Evolutionary conservation across 2,888 invertebrate species (phyloP), one percentile per base, ranked within the genome.

Genomic region (Ectobius pallidus): DNA sequence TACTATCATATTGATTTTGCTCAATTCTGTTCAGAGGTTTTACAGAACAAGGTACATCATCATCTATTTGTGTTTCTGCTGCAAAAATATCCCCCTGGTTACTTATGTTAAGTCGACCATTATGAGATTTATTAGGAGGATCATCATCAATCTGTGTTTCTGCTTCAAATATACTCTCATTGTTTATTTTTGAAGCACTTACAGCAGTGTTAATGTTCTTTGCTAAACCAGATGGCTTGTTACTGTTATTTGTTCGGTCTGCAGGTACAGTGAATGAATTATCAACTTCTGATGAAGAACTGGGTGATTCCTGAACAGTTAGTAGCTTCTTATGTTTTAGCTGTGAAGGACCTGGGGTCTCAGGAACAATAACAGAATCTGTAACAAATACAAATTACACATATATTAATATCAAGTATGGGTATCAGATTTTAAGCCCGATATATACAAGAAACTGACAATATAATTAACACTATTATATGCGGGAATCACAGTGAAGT

Each of bases 311-410:
- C 7, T 9, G 14, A 58, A 58, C n/a, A 58, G 32, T 32, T 1
- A 58, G 2, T 16, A 30, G 25, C 22, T 16, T 58, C n/a, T 30
- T 58, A 6, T 7, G 27, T 7, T 58, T 58, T 14, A n/a, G 4
- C 14, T 25, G 11, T 3, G 58, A 30, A 3, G 32, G 58, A 30
- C n/a, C 58, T n/a, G 58, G 58, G 2, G 58, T 58, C 30, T 58
- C 58, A 30, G 58, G 58, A 16, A 58, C 58, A 32, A 58, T 58
- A 16, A 58, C 58, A n/a, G 58, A 14, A 30, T 30, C 58, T 58
- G 32, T 30, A 58, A 58, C n/a, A 58, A 22, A 20, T 34, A 55
- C 20, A 55, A 30, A 11, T 46, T n/a, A 46, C 18, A 46, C 39
- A 39, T n/a, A n/a, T n/a, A n/a, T n/a, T n/a, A n/a, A n/a, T n/a